These are phyloP conservation scores for Drosophila kuntzei DNA, from an alignment of 2,888 invertebrate genomes.

Conservation along the genomic window DNA sequence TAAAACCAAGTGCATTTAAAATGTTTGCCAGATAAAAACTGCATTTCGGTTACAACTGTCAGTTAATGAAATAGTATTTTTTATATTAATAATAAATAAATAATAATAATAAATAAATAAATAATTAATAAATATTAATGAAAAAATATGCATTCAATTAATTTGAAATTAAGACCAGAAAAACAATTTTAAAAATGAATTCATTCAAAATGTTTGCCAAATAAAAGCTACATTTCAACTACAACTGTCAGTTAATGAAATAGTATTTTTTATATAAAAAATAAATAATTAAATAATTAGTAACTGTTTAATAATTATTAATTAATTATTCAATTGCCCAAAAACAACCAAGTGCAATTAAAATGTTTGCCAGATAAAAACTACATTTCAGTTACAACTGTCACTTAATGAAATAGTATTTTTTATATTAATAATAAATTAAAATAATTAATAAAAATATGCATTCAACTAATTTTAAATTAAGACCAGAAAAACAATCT, in stretches of 20 bases:
- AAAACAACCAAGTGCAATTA: conserved; percentile 40
- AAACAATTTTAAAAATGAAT: too few relatives aligned
- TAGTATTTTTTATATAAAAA: too few relatives aligned
- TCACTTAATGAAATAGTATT: background rate
- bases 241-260: too few relatives aligned
- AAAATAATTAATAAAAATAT: background rate
- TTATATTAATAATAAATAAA: conserved; percentile 5
- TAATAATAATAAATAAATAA: background rate
- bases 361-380: conserved; percentile 20
- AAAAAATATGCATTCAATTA: too few relatives aligned
- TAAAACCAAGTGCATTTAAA: conserved; percentile 31
- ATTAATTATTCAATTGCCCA: conserved; percentile 70
- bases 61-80: background rate
- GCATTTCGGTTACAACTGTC: background rate
- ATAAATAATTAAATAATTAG: conserved; percentile 1
- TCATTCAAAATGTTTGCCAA: too few relatives aligned
- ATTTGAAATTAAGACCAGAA: too few relatives aligned
- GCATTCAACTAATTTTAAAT: too few relatives aligned
- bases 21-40: conserved; percentile 15
- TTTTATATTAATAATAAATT: conserved; percentile 5
- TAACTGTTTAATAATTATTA: too few relatives aligned
- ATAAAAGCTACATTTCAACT: too few relatives aligned
- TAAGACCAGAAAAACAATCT: too few relatives aligned
- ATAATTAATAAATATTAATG: too few relatives aligned
- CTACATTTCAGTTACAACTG: background rate